phyloP scores from a whole-genome alignment of 2,888 invertebrate genomes.

The Acrocyrtus sp. region DNA sequence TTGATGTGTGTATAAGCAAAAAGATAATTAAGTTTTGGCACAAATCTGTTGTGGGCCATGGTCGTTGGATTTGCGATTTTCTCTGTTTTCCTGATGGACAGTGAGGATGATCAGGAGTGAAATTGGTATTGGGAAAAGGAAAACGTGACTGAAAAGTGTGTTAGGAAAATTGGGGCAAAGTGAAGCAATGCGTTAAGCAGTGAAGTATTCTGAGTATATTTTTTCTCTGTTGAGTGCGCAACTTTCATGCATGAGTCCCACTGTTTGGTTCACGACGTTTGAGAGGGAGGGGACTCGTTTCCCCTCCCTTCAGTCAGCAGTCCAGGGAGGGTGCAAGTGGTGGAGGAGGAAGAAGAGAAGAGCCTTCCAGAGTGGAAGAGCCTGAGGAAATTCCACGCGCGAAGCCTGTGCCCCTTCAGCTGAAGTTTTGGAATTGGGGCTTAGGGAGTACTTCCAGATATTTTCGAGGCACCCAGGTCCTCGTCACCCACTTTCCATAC shows the following conservation, averaged over 20 bases:
- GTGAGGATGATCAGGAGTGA: too few species aligned
- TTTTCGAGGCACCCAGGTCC: constrained; percentile 56
- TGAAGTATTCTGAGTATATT: too few species aligned
- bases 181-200: background rate
- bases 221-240: too few species aligned
- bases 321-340: background rate
- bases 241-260: constrained; percentile 57
- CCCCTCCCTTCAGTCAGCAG: constrained; percentile 45
- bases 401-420: constrained; percentile 56
- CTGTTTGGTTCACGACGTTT: constrained; percentile 51
- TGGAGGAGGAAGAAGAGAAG: background rate
- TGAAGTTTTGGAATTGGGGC: constrained; percentile 60
- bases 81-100: too few species aligned
- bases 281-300: constrained; percentile 52
- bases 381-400: constrained; percentile 46
- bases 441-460: constrained; percentile 53
- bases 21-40: too few species aligned
- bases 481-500: constrained; percentile 55
- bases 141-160: too few species aligned
- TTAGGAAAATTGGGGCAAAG: background rate
- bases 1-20: too few species aligned
- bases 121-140: too few species aligned
- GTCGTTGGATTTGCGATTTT: too few species aligned
- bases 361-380: constrained; percentile 47
- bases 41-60: too few species aligned